Percentiles rank a stretch among this genome's conserved stretches.
Conservation (phyloP, 2,888 invertebrate species). For the Empis livida region DNA sequence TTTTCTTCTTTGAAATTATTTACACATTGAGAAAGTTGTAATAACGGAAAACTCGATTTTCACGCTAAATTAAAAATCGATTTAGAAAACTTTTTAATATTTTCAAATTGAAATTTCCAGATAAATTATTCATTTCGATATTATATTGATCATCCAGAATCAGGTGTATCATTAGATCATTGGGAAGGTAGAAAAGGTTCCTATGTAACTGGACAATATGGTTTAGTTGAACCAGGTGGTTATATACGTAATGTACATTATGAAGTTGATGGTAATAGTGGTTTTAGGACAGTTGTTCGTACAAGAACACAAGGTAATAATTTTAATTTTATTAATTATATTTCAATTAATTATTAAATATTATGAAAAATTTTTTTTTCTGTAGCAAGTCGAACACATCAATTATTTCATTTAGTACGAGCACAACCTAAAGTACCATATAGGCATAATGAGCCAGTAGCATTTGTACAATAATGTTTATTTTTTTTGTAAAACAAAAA, state of each 20-base stretch:
- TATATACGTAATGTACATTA: slow-evolving; percentile 27
- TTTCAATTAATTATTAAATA: neutral
- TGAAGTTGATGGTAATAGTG: slow-evolving; percentile 24
- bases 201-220: slow-evolving; percentile 25
- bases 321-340: neutral
- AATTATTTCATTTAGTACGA: slow-evolving; percentile 17
- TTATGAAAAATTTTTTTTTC: neutral
- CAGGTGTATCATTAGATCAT: slow-evolving; percentile 26
- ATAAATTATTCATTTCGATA: slow-evolving; percentile 25
- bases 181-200: slow-evolving; percentile 25
- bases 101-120: slow-evolving; percentile 13
- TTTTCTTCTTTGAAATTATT: too few species aligned
- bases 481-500: too few species aligned
- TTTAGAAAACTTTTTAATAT: too few species aligned
- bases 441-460: slow-evolving; percentile 22
- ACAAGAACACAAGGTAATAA: slow-evolving; percentile 21
- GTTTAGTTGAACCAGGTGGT: slow-evolving; percentile 27
- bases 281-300: slow-evolving; percentile 24
- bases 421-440: slow-evolving; percentile 21
- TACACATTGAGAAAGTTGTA: too few species aligned
- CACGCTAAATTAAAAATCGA: too few species aligned
- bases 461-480: slow-evolving; percentile 7
- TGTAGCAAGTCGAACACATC: slow-evolving; percentile 23
- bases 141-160: slow-evolving; percentile 24
- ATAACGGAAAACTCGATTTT: too few species aligned